A percentile compares a stretch with the other conserved stretches of the same genome.
phyloP scores from a whole-genome alignment of 92 coral and sea anemone genomes.

The Meandrina meandrites region DNA sequence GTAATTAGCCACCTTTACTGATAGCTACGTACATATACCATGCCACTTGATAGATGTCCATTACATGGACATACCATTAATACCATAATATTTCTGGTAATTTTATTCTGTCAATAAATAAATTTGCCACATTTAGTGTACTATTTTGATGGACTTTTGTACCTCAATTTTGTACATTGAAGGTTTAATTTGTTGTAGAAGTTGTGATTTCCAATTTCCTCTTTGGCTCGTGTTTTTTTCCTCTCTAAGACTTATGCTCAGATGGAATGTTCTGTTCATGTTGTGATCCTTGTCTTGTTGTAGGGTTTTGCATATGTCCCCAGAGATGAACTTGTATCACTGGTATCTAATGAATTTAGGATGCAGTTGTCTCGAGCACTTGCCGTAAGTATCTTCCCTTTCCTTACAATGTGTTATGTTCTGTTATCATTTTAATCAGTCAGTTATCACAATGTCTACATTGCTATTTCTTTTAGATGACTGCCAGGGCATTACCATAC shows the following conservation, averaged over 20 bases:
- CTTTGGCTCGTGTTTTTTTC: too few species aligned
- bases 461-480: constrained; percentile 58
- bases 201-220: too few species aligned
- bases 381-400: constrained; percentile 75
- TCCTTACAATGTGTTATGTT: not conserved
- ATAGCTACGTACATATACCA: too few species aligned
- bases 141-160: too few species aligned
- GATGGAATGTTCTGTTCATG: too few species aligned
- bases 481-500: constrained; percentile 92
- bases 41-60: not conserved
- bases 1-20: not conserved
- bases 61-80: too few species aligned
- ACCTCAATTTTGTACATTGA: too few species aligned
- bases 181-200: too few species aligned
- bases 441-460: not conserved
- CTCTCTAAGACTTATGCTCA: too few species aligned
- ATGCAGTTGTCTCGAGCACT: constrained; percentile 85
- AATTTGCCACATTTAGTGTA: too few species aligned
- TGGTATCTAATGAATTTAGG: constrained; percentile 86
- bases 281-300: not conserved
- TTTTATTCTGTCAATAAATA: too few species aligned
- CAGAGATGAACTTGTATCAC: constrained; percentile 77
- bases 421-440: not conserved
- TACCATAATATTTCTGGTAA: too few species aligned
- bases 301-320: constrained; percentile 97